Conservation (phyloP, 2,113 vertebrate species). For the Saccopteryx leptura region DNA sequence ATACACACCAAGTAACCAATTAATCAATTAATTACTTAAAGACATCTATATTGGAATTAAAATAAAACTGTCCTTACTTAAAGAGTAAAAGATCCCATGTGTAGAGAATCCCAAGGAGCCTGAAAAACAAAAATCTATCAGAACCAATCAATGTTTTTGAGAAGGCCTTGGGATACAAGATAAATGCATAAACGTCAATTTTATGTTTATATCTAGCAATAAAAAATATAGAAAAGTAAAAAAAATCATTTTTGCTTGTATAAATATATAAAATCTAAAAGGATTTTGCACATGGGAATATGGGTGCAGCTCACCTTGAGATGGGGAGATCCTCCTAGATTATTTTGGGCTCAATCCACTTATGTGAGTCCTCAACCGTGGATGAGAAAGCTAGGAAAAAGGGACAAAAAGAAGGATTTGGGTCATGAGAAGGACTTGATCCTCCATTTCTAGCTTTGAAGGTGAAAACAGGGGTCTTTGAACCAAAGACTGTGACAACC, state of each 20-base stretch:
- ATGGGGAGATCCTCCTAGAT: not conserved
- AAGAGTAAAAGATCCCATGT: not conserved
- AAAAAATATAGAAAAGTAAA: not conserved
- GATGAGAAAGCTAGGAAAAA: not conserved
- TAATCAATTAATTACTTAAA: not conserved
- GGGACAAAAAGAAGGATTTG: not conserved
- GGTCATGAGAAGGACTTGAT: not conserved
- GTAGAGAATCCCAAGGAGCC: not conserved
- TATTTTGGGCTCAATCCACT: not conserved
- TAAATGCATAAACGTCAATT: not conserved
- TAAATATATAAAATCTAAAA: not conserved
- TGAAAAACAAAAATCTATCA: not conserved
- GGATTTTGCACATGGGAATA: not conserved
- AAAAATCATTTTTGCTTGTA: not conserved
- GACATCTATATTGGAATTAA: not conserved
- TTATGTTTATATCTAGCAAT: not conserved
- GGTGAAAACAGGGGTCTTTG: not conserved
- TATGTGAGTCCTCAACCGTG: not conserved
- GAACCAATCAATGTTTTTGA: not conserved
- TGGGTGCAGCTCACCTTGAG: not conserved
- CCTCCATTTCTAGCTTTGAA: not conserved
- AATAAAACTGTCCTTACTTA: not conserved
- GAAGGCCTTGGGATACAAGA: not conserved
- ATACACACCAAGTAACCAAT: not conserved
- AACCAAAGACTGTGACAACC: not conserved